These are phyloP conservation scores for Saguinus midas DNA, from an alignment of 2,113 vertebrate genomes.

Conservation along the genomic window DNA sequence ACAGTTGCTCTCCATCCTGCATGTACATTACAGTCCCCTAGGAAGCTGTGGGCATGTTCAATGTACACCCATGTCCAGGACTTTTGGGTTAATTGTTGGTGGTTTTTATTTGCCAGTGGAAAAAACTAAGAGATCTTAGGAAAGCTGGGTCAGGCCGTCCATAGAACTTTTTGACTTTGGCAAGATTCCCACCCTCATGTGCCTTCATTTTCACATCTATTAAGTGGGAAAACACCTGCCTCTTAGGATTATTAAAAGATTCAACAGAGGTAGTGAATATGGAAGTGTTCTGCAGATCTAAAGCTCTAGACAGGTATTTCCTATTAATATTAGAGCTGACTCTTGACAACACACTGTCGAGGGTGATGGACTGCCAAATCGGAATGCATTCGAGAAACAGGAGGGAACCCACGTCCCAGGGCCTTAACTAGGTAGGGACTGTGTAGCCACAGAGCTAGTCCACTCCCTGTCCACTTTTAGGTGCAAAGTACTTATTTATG, in stretches of 20 bases:
- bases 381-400: background rate
- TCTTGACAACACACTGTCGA: background rate
- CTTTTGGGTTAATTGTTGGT: background rate
- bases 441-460: background rate
- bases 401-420: background rate
- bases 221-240: background rate
- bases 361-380: background rate
- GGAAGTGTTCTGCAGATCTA: background rate
- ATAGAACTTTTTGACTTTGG: background rate
- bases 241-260: background rate
- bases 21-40: too few species aligned
- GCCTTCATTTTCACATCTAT: slow-evolving; percentile 16
- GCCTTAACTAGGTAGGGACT: background rate
- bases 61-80: background rate
- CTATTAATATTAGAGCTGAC: background rate
- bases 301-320: background rate
- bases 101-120: background rate
- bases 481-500: background rate
- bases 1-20: background rate
- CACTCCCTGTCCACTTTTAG: background rate
- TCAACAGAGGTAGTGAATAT: background rate
- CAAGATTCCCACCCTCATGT: background rate
- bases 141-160: background rate
- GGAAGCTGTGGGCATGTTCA: background rate
- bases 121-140: background rate